Percentiles rank a stretch among this genome's conserved stretches.
Evolutionary conservation across 2,797 vertebrate genomes (phyloP).

Genomic region (Sebastes wilsoni): DNA sequence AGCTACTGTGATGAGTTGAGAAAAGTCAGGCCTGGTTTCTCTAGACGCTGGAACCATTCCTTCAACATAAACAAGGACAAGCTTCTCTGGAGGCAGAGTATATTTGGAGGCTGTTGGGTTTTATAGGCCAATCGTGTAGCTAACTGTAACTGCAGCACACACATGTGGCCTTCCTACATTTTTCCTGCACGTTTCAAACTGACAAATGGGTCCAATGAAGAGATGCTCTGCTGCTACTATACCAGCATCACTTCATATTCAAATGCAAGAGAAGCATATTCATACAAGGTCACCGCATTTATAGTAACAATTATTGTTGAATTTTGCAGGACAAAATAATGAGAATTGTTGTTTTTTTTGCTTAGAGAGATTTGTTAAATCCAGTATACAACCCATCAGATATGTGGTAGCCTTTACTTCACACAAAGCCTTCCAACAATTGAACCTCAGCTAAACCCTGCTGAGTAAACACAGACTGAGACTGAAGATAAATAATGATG

Average conservation of each 20-base stretch:
- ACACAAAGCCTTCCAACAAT: not conserved
- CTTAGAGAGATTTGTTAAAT: not conserved
- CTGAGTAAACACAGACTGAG: not conserved
- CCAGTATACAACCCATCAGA: not conserved
- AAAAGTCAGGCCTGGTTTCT: not conserved
- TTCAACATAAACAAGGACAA: conserved; percentile 7
- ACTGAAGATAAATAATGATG: not conserved
- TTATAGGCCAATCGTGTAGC: not conserved
- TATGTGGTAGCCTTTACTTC: not conserved
- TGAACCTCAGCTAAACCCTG: not conserved
- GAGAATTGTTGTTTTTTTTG: not conserved
- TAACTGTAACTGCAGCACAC: not conserved
- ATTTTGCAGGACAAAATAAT: not conserved
- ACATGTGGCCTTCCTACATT: not conserved
- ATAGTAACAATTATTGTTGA: not conserved
- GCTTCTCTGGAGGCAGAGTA: not conserved
- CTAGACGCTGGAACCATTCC: not conserved
- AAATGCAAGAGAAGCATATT: not conserved
- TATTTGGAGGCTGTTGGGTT: conserved; percentile 4
- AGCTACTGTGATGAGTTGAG: not conserved
- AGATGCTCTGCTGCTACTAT: not conserved
- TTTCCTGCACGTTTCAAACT: conserved; percentile 14
- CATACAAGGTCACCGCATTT: not conserved
- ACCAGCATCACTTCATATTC: not conserved
- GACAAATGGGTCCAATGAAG: conserved; percentile 19